Evolutionary conservation across 2,113 vertebrate species (phyloP), one percentile per base, ranked within the genome.

Genomic region (Myocastor coypus): DNA sequence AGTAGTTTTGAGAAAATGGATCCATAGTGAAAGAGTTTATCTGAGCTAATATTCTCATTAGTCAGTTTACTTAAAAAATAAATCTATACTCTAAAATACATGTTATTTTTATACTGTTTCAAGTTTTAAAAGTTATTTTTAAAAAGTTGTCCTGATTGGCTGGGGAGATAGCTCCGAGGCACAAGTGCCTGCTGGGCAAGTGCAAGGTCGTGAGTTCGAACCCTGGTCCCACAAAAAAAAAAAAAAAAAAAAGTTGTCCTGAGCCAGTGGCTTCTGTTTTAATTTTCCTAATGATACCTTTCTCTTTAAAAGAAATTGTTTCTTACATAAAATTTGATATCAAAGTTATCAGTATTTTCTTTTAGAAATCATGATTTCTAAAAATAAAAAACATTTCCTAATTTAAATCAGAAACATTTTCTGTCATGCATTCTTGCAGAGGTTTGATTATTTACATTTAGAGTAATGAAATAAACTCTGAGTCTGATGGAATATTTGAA

Each of bases 51-150:
- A 87, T 34, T 59, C 7, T 83, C 57, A 87, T 28, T 77, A 52
- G 5, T 88, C 50, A 28, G 19, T 63, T 32, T 89, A 57, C 14
- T 82, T 50, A 63, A 71, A 90, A 77, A 5, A 66, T 83, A 92
- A 71, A 88, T 52, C 3, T 1, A 37, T 6, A 78, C 2, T 34
- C 40, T 59, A 69, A 59, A 81, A 55, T 13, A 64, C 1, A 50
- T 20, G 77, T 69, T 59, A 91, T 32, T n/a, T 81, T 7, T 82
- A 8, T 46, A 86, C 28, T 37, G 61, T 73, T 88, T 37, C 26
- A 89, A 20, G 0, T 20, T 92, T 92, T 63, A 66, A 77, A 95
- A 66, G 71, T 59, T 75, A 92, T 55, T 92, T 66, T 81, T 66
- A 1, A 83, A 89, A 94, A 1, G 1, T 64, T 86, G 50, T n/a